Evolutionary conservation across 2,888 invertebrate species (phyloP), one percentile per base, ranked within the genome.

Genomic region (Dryocosmus kuriphilus): DNA sequence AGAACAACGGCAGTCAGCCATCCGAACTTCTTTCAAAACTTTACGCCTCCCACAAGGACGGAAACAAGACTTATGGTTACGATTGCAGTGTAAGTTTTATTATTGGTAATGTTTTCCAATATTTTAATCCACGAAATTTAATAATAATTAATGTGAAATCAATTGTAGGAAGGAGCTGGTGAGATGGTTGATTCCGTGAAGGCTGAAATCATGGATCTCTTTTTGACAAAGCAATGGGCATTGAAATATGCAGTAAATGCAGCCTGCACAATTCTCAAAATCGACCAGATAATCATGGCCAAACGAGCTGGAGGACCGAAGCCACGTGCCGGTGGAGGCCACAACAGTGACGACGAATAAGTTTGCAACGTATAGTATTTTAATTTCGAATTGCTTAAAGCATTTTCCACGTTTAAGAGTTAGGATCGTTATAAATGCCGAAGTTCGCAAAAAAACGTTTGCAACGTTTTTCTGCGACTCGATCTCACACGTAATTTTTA

Each of bases 241-340:
- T 92, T 99, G 76, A 98, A 98, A 91, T 98, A 99, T 92, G 98
- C 99, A 0, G 97, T 98, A 0, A 95, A 96, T 81, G 98, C 98
- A 1, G 98, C 99, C 0, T 95, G 96, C 80, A 98, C 98, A 0
- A 96, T 99, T 84, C 94, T 99, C 38, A 96, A 96, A 91, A 97
- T 99, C 35, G 98, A 99, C 92, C 98, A 99, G 93, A 99, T 99
- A 85, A 99, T 99, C 84, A 98, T 99, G 98, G 98, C 99, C 0
- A 99, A 99, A 93, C 94, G 96, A 86, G 98, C 98, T 22, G 99
- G 99, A 65, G 99, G 99, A 63, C 98, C 98, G 0, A 98, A 98
- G 92, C 94, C 97, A 2, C 94, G 94, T 87, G 90, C 92, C 76
- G 94, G 94, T 80, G 94, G 94, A 80, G 94, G 94, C 11, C 93